Evolutionary conservation across 2,797 vertebrate genomes (phyloP).

Genomic region (Zonotrichia albicollis): DNA sequence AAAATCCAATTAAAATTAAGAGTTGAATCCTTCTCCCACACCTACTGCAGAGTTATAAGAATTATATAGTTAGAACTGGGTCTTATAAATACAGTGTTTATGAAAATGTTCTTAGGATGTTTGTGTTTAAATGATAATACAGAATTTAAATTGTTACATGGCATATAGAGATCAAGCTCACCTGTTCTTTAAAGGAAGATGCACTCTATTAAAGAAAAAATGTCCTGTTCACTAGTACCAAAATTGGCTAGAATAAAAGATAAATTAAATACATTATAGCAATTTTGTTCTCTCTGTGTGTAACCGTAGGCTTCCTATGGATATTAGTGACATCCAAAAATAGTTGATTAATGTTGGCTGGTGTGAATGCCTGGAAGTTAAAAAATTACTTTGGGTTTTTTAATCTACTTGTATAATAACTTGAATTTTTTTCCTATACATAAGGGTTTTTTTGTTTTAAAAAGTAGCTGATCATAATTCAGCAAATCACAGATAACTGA

Average conservation of each 20-base stretch:
- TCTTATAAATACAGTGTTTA: background rate
- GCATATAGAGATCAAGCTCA: background rate
- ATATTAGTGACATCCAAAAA: background rate
- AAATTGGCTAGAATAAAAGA: background rate
- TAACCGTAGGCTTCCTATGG: background rate
- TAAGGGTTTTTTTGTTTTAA: background rate
- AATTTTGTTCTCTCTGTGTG: background rate
- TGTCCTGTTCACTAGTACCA: background rate
- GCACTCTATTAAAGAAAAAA: background rate
- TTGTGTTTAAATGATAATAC: background rate
- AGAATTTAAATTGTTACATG: background rate
- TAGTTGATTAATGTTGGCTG: background rate
- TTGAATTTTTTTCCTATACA: background rate
- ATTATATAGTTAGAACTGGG: background rate
- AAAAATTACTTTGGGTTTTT: background rate
- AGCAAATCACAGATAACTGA: background rate
- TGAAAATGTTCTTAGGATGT: background rate
- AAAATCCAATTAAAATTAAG: slow-evolving; percentile 25
- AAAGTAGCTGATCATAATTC: background rate
- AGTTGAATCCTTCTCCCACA: background rate
- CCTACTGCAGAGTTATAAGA: background rate
- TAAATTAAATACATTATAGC: background rate
- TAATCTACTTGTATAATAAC: background rate
- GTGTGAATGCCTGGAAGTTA: background rate
- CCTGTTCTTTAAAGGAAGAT: background rate